Percentiles rank a stretch among this genome's conserved stretches.
Evolutionary conservation across 2,888 invertebrate species (phyloP).

Genomic region (Bellardia bayeri): DNA sequence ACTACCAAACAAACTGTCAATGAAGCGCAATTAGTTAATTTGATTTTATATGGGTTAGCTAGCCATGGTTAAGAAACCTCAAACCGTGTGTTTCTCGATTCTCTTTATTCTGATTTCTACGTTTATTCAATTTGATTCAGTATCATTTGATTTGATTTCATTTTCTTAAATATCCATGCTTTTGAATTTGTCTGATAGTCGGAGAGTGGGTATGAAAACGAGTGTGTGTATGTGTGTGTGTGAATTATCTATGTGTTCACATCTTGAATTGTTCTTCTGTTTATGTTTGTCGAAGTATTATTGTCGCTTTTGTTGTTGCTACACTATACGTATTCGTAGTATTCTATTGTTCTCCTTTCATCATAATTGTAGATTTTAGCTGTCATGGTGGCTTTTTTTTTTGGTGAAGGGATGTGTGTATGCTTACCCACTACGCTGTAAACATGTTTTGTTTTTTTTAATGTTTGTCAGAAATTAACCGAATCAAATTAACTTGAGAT

Average conservation of each 20-base stretch:
- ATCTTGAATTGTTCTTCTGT: conserved; percentile 10
- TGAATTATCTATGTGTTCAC: conserved; percentile 3
- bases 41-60: conserved; percentile 47
- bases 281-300: neutral
- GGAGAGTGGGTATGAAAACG: neutral
- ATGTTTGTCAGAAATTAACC: too few relatives aligned
- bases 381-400: conserved; percentile 21
- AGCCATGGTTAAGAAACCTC: conserved; percentile 17
- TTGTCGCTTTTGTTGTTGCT: neutral
- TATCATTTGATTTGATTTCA: conserved; percentile 12
- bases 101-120: neutral
- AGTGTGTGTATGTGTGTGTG: neutral
- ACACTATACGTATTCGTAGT: neutral
- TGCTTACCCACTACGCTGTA: too few relatives aligned
- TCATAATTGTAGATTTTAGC: conserved; percentile 33
- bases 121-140: neutral
- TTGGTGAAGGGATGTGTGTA: neutral
- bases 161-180: neutral
- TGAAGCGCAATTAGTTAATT: conserved; percentile 66
- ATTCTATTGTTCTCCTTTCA: conserved; percentile 22
- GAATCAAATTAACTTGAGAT: too few relatives aligned
- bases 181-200: neutral
- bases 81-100: conserved; percentile 11
- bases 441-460: too few relatives aligned
- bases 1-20: conserved; percentile 46